Evolutionary conservation across 1,140 invertebrate species (phyloP).

Genomic region (Arctopsyche grandis): DNA sequence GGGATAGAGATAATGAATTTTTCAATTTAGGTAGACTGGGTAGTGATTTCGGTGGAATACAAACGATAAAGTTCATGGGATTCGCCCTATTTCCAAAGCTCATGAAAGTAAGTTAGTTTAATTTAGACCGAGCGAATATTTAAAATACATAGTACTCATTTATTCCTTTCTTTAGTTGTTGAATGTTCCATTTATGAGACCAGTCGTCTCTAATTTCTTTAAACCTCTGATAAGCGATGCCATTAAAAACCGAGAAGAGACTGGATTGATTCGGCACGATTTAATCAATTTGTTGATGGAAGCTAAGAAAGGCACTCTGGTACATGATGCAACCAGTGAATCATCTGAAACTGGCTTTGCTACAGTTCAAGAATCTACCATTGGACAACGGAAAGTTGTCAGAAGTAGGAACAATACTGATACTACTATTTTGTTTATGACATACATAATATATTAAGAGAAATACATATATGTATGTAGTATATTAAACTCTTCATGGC

Average conservation of each 20-base stretch:
- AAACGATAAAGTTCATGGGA: slow-evolving; percentile 56
- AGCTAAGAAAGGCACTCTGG: slow-evolving; percentile 57
- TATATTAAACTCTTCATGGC: too few relatives aligned
- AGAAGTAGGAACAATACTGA: slow-evolving; percentile 23
- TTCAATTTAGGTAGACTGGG: slow-evolving; percentile 59
- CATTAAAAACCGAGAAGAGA: slow-evolving; percentile 63
- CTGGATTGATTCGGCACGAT: slow-evolving; percentile 64
- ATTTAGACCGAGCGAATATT: not conserved
- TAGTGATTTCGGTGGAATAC: slow-evolving; percentile 56
- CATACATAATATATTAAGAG: too few relatives aligned
- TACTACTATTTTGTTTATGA: too few relatives aligned
- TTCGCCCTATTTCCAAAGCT: slow-evolving; percentile 8
- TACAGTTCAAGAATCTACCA: slow-evolving; percentile 60
- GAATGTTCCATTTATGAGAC: not conserved
- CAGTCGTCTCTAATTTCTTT: slow-evolving; percentile 55
- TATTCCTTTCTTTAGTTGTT: not conserved
- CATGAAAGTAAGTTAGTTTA: slow-evolving; percentile 4
- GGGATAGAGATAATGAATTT: slow-evolving; percentile 63
- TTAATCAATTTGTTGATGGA: slow-evolving; percentile 68
- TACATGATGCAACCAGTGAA: slow-evolving; percentile 48
- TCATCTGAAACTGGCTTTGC: slow-evolving; percentile 63
- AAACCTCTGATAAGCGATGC: slow-evolving; percentile 61
- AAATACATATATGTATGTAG: too few relatives aligned
- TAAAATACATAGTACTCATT: not conserved
- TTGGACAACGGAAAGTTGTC: slow-evolving; percentile 51